Base-by-base conservation (phyloP, 1,140 invertebrate species). In the Homalodisca vitripennis region DNA sequence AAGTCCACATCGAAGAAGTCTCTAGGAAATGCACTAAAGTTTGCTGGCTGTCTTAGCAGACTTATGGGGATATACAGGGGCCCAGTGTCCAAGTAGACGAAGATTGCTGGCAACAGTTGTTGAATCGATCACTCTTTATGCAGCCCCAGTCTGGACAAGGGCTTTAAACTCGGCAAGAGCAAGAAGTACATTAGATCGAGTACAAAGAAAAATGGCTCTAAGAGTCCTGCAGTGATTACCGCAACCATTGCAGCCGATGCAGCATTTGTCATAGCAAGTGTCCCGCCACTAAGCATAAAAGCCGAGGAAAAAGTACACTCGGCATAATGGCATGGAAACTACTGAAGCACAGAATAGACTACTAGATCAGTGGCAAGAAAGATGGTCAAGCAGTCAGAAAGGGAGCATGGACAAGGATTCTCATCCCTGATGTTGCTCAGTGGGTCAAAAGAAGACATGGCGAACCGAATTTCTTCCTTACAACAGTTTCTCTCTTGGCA, bases 71-170 rank as follows among this genome's bases (percentile, higher is more conserved):
- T 20, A 26, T 30, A 14, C 3, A 31, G 6, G 10, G 57, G 22
- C 57, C 57, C 10, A 31, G 24, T 10, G 10, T 22, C 3, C 2
- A 14, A 20, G 12, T 10, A 14, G 3, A 17, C 6, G 57, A 26
- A 62, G 34, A 17, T 20, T 62, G 27, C 14, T 62, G 14, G 57
- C 57, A 17, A 14, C 57, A 6, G 57, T 62, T 13, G 57, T 62
- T 3, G 57, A 29, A 29, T 62, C 57, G 3, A 20, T 13, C 3
- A 13, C 30, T 13, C 30, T 27, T 10, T 29, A 29, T 29, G 10
- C 26, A 27, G 57, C 30, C 20, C 57, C 6, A 10, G 57, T 62
- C 6, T 62, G 57, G 57, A 30, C 13, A 27, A 62, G 57, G 20
- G 30, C 30, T 10, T 22, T 62, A 26, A 20, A 12, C 22, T 29